phyloP scores from a whole-genome alignment of 2,888 invertebrate genomes.

The Acleris laterana region DNA sequence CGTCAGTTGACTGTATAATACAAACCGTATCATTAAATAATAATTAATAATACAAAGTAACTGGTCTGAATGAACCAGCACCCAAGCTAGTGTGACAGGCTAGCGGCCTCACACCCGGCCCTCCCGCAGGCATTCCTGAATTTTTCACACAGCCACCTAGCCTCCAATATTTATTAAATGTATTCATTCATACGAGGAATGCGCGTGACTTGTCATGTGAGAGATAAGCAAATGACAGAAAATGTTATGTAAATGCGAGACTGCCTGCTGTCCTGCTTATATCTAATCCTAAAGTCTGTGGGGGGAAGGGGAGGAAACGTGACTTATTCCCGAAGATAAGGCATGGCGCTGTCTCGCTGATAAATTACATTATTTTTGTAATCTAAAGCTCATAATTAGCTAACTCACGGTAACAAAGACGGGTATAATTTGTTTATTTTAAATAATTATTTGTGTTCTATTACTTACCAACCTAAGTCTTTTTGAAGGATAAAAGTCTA shows the following conservation, averaged over 20 bases:
- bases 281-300: conserved; percentile 65
- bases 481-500: too few species aligned
- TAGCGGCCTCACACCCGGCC: conserved; percentile 39
- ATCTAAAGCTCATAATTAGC: conserved; percentile 3
- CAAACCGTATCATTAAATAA: too few species aligned
- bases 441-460: not conserved
- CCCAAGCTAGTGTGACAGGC: not conserved
- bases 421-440: too few species aligned
- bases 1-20: too few species aligned
- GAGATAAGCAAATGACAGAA: conserved; percentile 83
- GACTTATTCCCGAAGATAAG: conserved; percentile 71
- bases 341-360: conserved; percentile 64
- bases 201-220: conserved; percentile 78
- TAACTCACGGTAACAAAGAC: not conserved
- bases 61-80: not conserved
- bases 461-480: not conserved
- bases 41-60: not conserved
- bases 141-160: conserved; percentile 59
- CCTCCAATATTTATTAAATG: conserved; percentile 77
- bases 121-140: conserved; percentile 64
- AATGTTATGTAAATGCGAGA: conserved; percentile 81
- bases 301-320: conserved; percentile 67
- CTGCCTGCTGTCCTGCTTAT: conserved; percentile 47
- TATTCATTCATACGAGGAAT: conserved; percentile 73
- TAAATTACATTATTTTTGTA: conserved; percentile 49